phyloP scores from a whole-genome alignment of 2,888 invertebrate genomes.

The Tetranychus truncatus region DNA sequence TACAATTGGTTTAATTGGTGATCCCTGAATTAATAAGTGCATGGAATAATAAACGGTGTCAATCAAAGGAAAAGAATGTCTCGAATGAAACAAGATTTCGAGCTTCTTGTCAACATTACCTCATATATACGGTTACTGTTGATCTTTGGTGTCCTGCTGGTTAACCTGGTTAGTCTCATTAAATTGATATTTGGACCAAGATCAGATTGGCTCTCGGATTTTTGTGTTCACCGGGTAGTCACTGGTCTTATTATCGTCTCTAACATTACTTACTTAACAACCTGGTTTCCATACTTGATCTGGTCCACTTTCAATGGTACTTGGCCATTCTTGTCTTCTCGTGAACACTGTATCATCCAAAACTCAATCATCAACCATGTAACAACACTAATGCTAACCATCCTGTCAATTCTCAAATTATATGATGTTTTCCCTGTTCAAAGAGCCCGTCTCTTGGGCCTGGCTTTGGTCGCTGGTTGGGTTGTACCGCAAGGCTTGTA shows the following conservation, averaged over 20 bases:
- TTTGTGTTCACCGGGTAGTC: slow-evolving; percentile 16
- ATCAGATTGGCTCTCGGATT: not conserved
- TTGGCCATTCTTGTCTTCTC: slow-evolving; percentile 16
- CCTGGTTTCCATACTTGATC: slow-evolving; percentile 20
- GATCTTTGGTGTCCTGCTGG: not conserved
- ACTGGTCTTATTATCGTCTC: slow-evolving; percentile 12
- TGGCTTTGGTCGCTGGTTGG: slow-evolving; percentile 17
- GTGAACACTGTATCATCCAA: slow-evolving; percentile 20
- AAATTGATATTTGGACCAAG: not conserved
- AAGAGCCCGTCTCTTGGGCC: slow-evolving; percentile 15
- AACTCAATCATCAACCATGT: slow-evolving; percentile 13
- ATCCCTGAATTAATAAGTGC: no score
- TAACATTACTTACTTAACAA: slow-evolving; percentile 12
- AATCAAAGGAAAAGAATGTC: not conserved
- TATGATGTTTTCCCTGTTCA: slow-evolving; percentile 16
- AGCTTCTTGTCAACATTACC: not conserved
- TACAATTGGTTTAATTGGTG: no score
- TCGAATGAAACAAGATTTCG: slow-evolving; percentile 2
- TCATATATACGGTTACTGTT: not conserved
- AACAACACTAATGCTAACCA: slow-evolving; percentile 18
- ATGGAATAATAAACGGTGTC: no score
- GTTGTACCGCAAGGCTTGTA: slow-evolving; percentile 20
- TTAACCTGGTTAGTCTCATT: slow-evolving; percentile 12
- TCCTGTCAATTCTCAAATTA: slow-evolving; percentile 17
- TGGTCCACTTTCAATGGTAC: slow-evolving; percentile 16